Conservation (phyloP, 2,113 vertebrate genomes). For the Coracopsis vasa region DNA sequence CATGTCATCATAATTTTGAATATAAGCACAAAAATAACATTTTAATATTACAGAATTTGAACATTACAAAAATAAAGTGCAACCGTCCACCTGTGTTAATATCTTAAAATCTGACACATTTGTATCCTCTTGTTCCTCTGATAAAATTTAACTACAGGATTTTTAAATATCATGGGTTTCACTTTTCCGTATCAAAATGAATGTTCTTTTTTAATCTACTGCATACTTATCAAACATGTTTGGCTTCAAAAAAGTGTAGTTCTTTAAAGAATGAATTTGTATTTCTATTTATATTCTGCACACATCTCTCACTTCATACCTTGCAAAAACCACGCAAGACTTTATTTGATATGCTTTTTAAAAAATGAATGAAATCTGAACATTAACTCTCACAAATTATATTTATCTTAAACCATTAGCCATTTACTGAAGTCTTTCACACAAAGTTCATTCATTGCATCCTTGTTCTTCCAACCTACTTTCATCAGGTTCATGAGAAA, state of each 20-base stretch:
- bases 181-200: neutral
- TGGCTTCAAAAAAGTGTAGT: neutral
- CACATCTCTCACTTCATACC: neutral
- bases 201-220: neutral
- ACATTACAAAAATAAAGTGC: neutral
- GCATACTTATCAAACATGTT: neutral
- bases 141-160: neutral
- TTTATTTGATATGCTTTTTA: neutral
- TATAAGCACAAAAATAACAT: neutral
- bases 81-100: neutral
- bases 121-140: neutral
- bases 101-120: neutral
- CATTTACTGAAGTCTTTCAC: slow-evolving; percentile 65
- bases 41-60: neutral
- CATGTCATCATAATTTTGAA: neutral
- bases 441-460: slow-evolving; percentile 29
- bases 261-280: neutral
- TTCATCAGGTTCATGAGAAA: slow-evolving; percentile 80
- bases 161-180: neutral
- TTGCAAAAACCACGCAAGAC: neutral
- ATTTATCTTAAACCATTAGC: slow-evolving; percentile 23
- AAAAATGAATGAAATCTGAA: slow-evolving; percentile 6
- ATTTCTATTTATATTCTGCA: neutral
- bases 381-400: neutral
- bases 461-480: slow-evolving; percentile 65